Evolutionary conservation across 2,113 vertebrate genomes (phyloP).

Genomic region (Rhabdornis inornatus): DNA sequence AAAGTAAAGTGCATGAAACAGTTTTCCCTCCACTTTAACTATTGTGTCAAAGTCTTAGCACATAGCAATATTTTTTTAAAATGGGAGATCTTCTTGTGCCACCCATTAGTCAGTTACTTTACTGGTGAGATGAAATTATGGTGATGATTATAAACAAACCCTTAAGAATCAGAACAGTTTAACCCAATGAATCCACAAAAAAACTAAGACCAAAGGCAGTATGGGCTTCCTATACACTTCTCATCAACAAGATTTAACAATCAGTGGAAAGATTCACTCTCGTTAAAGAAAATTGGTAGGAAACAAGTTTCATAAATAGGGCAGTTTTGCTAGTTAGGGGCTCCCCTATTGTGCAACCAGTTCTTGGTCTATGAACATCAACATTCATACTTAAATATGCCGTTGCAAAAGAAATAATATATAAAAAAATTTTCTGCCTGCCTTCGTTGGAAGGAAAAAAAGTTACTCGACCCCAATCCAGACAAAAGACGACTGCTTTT

Average conservation of each 20-base stretch:
- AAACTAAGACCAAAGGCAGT: neutral
- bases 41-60: constrained; percentile 41
- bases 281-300: neutral
- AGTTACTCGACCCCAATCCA: neutral
- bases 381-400: neutral
- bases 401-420: neutral
- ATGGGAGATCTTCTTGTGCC: neutral
- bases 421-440: neutral
- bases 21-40: constrained; percentile 46
- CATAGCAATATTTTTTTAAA: neutral
- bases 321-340: neutral
- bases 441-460: neutral
- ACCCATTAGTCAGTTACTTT: constrained; percentile 20
- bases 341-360: neutral
- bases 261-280: neutral
- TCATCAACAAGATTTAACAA: neutral
- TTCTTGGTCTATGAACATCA: neutral
- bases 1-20: constrained; percentile 80
- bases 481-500: neutral
- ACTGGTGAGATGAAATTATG: neutral
- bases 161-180: neutral
- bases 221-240: neutral
- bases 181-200: neutral
- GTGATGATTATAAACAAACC: neutral
- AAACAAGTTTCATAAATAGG: constrained; percentile 18